Base-by-base conservation (phyloP, 2,888 invertebrate genomes). In the Halocaridina rubra region DNA sequence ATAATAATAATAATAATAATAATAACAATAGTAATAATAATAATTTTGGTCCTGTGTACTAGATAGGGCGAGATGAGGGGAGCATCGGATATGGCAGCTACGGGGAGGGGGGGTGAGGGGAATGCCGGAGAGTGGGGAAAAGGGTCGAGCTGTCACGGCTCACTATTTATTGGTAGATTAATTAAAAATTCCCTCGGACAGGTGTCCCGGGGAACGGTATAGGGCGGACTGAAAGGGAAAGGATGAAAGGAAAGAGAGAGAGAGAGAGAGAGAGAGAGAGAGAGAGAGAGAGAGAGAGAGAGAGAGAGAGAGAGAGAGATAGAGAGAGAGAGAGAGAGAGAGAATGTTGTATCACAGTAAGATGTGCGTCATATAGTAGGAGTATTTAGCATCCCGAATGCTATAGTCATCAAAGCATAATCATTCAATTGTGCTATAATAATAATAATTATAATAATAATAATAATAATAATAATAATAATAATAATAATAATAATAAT, bases 171-270 rank as follows among this genome's bases (percentile, higher is more conserved):
- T 74, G 74, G 74, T 19, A 33, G 46, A 80, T 80, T 80, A 80
- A 80, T 80, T 74, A 80, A 80, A 80, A 78, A 80, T 80, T 80
- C 61, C 61, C 74, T 33, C 39, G 39, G 72, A 80, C 80, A 80
- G 80, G 80, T 80, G 80, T 80, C 80, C 80, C 24, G 19, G 69
- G 71, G 71, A 80, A 61, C 77, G 59, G 30, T 61, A 13, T 30
- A 32, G 19, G 59, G 33, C 16, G 19, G 19, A 61, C 32, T 29
- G 33, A n/a, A 32, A 22, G 30, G 29, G 30, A 61, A 19, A 10
- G 19, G 22, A 24, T 5, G 24, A 61, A 10, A 24, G 33, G 32
- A 22, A 10, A n/a, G 32, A 19, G 1, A 30, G 22, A 22, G 16
- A 32, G 22, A 57, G 27, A 53, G 29, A 3, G 27, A 64, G 32